These are phyloP conservation scores for Leptopilina boulardi DNA, from an alignment of 1,140 invertebrate genomes.

Conservation along the genomic window DNA sequence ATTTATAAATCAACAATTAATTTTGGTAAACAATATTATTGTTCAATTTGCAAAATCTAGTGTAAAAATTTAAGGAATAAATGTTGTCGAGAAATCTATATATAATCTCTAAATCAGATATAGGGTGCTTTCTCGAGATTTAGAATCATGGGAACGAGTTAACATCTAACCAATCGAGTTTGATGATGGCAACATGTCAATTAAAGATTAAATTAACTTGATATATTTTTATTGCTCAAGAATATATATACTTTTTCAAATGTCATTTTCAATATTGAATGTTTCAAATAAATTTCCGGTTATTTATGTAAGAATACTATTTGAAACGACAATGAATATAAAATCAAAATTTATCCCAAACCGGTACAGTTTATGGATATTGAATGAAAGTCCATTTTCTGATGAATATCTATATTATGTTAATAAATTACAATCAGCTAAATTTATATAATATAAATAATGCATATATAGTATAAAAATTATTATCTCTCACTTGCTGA, in stretches of 20 bases:
- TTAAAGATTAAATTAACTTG: slow-evolving; percentile 23
- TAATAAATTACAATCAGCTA: too few relatives aligned
- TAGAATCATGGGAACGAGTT: slow-evolving; percentile 44
- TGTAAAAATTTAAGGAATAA: slow-evolving; percentile 33
- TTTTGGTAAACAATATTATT: not conserved
- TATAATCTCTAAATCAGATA: slow-evolving; percentile 16
- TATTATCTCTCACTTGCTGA: not conserved
- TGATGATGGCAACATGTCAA: slow-evolving; percentile 2
- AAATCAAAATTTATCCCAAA: too few relatives aligned
- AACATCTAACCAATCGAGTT: slow-evolving; percentile 33
- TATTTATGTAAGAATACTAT: too few relatives aligned
- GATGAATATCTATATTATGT: too few relatives aligned
- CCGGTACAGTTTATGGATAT: too few relatives aligned
- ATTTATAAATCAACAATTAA: not conserved
- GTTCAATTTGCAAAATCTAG: not conserved
- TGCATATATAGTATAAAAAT: not conserved
- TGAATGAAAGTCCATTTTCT: too few relatives aligned
- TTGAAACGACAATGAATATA: too few relatives aligned
- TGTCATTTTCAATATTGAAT: too few relatives aligned
- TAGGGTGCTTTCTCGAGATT: slow-evolving; percentile 25
- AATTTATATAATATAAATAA: too few relatives aligned
- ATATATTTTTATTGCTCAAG: not conserved
- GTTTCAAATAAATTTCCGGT: too few relatives aligned
- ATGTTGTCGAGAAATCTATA: slow-evolving; percentile 36
- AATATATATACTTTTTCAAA: too few relatives aligned